phyloP scores from a whole-genome alignment of 2,797 vertebrate genomes.

The Dendrocincla fuliginosa region DNA sequence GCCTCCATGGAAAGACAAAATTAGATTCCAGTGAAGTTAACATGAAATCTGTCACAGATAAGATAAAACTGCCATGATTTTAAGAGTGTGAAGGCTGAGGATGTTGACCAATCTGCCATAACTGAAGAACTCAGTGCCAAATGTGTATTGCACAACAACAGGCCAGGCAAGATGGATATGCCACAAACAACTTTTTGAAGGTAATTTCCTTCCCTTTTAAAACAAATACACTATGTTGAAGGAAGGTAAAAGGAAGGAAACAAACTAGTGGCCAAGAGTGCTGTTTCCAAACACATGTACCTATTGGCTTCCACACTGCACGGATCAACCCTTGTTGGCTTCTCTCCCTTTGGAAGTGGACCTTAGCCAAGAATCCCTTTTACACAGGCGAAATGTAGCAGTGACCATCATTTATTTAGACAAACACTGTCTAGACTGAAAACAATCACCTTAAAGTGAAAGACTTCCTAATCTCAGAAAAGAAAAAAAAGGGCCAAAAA shows the following conservation, averaged over 20 bases:
- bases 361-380: background rate
- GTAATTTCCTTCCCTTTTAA: background rate
- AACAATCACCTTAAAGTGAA: background rate
- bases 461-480: background rate
- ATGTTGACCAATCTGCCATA: background rate
- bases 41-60: background rate
- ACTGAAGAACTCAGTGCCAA: background rate
- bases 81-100: background rate
- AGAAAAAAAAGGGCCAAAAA: rapidly evolving
- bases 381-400: background rate
- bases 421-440: background rate
- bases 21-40: background rate
- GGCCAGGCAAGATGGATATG: background rate
- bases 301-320: background rate
- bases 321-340: background rate
- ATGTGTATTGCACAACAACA: background rate
- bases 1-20: background rate
- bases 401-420: background rate
- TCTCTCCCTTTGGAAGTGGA: background rate
- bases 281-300: background rate
- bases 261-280: background rate
- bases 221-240: background rate
- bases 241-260: background rate
- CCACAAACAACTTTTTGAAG: background rate
- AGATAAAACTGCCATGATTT: background rate